Percentiles rank a stretch among this genome's conserved stretches.
These are phyloP conservation scores for Triplophysa yarkandensis DNA, from an alignment of 2,797 vertebrate genomes.

Conservation along the genomic window DNA sequence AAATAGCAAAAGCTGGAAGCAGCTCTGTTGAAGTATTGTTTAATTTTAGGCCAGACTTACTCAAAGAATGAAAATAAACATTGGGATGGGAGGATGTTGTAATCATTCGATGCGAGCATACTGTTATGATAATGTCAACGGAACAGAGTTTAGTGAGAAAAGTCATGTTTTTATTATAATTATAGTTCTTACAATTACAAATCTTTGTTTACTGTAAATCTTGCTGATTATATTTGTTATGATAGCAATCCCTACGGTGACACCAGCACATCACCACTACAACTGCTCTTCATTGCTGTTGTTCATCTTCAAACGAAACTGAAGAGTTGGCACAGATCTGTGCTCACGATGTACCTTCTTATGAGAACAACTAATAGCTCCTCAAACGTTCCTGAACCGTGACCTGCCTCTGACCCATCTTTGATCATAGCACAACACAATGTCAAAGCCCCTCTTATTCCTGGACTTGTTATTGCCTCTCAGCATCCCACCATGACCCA, in stretches of 20 bases:
- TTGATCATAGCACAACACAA: slow-evolving; percentile 41
- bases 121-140: slow-evolving; percentile 33
- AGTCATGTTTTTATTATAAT: slow-evolving; percentile 30
- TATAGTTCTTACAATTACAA: neutral
- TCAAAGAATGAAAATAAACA: slow-evolving; percentile 48
- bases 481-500: slow-evolving; percentile 58
- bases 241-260: neutral
- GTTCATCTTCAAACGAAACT: slow-evolving; percentile 10
- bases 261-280: neutral
- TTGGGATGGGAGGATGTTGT: slow-evolving; percentile 42
- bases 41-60: slow-evolving; percentile 47
- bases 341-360: slow-evolving; percentile 39
- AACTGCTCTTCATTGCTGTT: neutral
- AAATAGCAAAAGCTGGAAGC: slow-evolving; percentile 36
- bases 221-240: neutral
- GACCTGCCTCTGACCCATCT: slow-evolving; percentile 14
- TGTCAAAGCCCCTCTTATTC: slow-evolving; percentile 65
- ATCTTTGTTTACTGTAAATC: neutral
- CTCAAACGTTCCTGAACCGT: slow-evolving; percentile 1
- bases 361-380: slow-evolving; percentile 34
- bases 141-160: slow-evolving; percentile 38
- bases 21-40: slow-evolving; percentile 41
- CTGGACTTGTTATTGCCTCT: slow-evolving; percentile 68
- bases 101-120: slow-evolving; percentile 43
- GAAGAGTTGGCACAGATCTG: slow-evolving; percentile 26